phyloP scores from a whole-genome alignment of 2,888 invertebrate species.

The Peribatodes rhomboidaria region DNA sequence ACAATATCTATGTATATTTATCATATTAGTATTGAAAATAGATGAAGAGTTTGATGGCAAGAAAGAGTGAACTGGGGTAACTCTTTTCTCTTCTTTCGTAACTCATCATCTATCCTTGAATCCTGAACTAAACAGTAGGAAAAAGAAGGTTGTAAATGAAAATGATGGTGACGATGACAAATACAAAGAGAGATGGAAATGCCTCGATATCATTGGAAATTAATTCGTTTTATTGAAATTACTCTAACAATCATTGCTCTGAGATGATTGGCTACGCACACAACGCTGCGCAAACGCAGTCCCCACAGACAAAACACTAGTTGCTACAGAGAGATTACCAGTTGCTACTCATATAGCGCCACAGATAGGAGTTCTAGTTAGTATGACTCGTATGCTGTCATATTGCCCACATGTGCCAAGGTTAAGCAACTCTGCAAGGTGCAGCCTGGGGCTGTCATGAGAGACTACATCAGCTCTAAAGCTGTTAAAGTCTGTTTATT shows the following conservation, averaged over 20 bases:
- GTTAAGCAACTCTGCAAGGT: conserved; percentile 34
- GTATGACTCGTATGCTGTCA: not conserved
- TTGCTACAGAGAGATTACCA: not conserved
- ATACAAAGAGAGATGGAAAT: not conserved
- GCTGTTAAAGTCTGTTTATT: too few species aligned
- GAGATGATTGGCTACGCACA: conserved; percentile 16
- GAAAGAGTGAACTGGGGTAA: too few species aligned
- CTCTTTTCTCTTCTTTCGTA: too few species aligned
- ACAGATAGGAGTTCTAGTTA: not conserved
- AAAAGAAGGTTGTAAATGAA: too few species aligned
- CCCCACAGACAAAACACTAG: not conserved
- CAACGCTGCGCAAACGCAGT: conserved; percentile 2
- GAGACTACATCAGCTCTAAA: not conserved
- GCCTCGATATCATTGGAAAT: not conserved
- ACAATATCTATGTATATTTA: too few species aligned
- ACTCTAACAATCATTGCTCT: conserved; percentile 11
- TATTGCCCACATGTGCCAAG: conserved; percentile 51
- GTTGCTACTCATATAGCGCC: not conserved
- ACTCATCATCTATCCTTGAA: too few species aligned
- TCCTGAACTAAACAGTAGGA: too few species aligned
- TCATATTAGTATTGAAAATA: too few species aligned
- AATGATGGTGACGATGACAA: too few species aligned
- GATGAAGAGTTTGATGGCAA: too few species aligned
- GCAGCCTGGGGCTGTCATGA: conserved; percentile 2
- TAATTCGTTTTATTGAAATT: conserved; percentile 1